A percentile compares a stretch with the other conserved stretches of the same genome.
Evolutionary conservation across 2,113 vertebrate genomes (phyloP).

Genomic region (Xiphorhynchus elegans): DNA sequence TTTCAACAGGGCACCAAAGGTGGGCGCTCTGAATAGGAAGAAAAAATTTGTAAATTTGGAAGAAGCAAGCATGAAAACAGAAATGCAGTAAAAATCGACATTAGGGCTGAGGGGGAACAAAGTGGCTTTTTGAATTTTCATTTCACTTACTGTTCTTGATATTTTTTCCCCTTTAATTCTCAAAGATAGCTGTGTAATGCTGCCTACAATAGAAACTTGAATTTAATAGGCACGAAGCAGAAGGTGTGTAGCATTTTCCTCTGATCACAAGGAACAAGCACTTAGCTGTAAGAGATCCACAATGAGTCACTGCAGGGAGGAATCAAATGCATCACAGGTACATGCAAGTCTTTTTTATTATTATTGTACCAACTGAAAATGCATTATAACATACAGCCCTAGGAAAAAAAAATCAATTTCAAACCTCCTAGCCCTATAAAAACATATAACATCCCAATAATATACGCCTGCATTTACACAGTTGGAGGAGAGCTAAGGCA

Average conservation of each 20-base stretch:
- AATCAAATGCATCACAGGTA: slow-evolving; percentile 73
- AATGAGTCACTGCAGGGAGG: slow-evolving; percentile 74
- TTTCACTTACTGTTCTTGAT: slow-evolving; percentile 38
- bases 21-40: not conserved
- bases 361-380: slow-evolving; percentile 59
- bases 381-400: slow-evolving; percentile 23
- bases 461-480: not conserved
- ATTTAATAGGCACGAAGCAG: slow-evolving; percentile 71
- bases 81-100: not conserved
- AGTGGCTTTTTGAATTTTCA: slow-evolving; percentile 23
- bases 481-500: not conserved
- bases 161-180: slow-evolving; percentile 55
- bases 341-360: slow-evolving; percentile 58
- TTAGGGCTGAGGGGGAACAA: not conserved
- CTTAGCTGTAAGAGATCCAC: slow-evolving; percentile 73
- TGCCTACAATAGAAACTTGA: slow-evolving; percentile 69
- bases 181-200: slow-evolving; percentile 64
- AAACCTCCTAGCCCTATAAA: slow-evolving; percentile 1
- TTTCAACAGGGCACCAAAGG: not conserved
- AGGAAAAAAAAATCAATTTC: not conserved
- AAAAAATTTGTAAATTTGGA: slow-evolving; percentile 1
- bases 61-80: not conserved
- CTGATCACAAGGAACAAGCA: slow-evolving; percentile 74
- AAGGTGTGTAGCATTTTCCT: slow-evolving; percentile 73
- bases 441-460: not conserved